phyloP scores from a whole-genome alignment of 1,140 invertebrate species.

The Atta texana region DNA sequence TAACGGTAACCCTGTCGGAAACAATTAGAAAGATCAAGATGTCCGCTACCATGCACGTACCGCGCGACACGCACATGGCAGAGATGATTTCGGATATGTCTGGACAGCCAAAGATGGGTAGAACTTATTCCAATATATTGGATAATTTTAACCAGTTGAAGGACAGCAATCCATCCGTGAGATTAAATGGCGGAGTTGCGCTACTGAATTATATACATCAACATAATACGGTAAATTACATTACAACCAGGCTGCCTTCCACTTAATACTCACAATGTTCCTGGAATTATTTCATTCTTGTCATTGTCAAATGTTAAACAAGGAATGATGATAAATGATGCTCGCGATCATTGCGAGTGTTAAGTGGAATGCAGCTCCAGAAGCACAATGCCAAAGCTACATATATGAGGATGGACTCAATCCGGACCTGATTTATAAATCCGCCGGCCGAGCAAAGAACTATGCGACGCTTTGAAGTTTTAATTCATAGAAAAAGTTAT shows the following conservation, averaged over 20 bases:
- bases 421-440: no score
- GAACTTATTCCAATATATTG: conserved; percentile 79
- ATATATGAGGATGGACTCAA: no score
- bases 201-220: conserved; percentile 82
- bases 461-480: no score
- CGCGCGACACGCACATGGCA: conserved; percentile 69
- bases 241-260: conserved; percentile 59
- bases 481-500: no score
- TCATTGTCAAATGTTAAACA: no score
- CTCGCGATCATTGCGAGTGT: no score
- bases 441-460: no score
- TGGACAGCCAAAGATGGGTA: conserved; percentile 62
- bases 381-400: no score
- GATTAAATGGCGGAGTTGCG: conserved; percentile 81
- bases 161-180: conserved; percentile 79
- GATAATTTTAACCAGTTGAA: conserved; percentile 85
- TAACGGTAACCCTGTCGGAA: neutral
- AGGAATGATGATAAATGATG: no score
- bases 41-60: conserved; percentile 43
- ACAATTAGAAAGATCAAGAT: conserved; percentile 48
- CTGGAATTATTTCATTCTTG: no score
- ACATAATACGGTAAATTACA: conserved; percentile 78
- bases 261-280: no score
- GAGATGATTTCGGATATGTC: conserved; percentile 54
- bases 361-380: no score